These are phyloP conservation scores for Chrysomallon squamiferum DNA, from an alignment of 1,140 invertebrate species.

Conservation along the genomic window DNA sequence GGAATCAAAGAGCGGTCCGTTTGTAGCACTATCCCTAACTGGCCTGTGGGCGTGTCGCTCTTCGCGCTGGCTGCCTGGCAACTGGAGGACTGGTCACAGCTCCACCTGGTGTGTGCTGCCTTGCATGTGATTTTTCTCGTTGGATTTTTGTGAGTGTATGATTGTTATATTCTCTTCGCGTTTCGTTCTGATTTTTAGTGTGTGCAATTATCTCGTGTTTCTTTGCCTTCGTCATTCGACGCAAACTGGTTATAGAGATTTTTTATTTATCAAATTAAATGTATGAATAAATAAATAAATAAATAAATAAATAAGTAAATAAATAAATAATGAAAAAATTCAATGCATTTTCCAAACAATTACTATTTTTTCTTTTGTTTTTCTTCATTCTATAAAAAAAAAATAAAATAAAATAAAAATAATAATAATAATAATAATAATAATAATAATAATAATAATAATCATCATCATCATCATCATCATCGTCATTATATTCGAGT, in stretches of 20 bases:
- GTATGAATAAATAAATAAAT: too few species aligned
- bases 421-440: too few species aligned
- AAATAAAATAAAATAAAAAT: too few species aligned
- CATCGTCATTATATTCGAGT: too few species aligned
- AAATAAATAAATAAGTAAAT: too few species aligned
- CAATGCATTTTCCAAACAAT: too few species aligned
- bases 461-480: too few species aligned
- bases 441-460: too few species aligned
- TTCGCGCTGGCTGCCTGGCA: conserved; percentile 3
- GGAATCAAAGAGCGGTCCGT: conserved; percentile 11
- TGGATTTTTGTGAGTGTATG: conserved; percentile 11
- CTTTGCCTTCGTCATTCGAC: neutral
- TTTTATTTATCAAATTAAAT: neutral
- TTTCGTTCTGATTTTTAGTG: neutral
- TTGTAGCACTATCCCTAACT: neutral
- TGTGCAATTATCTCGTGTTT: neutral
- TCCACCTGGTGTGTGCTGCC: conserved; percentile 76
- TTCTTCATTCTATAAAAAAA: too few species aligned
- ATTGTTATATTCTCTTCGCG: too few species aligned
- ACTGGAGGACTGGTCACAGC: conserved; percentile 41
- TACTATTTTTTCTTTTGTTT: too few species aligned
- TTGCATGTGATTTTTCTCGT: conserved; percentile 72
- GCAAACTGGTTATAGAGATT: neutral
- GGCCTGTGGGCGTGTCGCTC: conserved; percentile 4
- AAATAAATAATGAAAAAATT: too few species aligned